A percentile compares a stretch with the other conserved stretches of the same genome.
These are phyloP conservation scores for Manis javanica DNA, from an alignment of 2,797 vertebrate genomes.

Conservation along the genomic window DNA sequence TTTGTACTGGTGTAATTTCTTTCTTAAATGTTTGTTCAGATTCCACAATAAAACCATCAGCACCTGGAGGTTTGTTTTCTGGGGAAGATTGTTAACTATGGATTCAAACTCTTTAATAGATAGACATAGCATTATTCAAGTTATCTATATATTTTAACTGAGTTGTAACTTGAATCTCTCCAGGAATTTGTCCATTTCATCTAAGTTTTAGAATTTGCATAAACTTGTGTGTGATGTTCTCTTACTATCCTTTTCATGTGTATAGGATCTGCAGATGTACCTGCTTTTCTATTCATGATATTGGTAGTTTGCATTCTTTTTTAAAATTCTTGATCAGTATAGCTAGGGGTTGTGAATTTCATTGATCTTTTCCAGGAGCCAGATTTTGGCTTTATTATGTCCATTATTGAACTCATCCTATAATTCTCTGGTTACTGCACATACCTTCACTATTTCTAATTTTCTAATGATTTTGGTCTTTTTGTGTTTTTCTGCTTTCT, in stretches of 20 bases:
- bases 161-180: background rate
- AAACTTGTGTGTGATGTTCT: background rate
- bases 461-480: background rate
- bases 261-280: background rate
- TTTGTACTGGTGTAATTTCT: background rate
- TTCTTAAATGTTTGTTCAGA: background rate
- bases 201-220: conserved; percentile 14
- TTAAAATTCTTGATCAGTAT: background rate
- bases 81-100: background rate
- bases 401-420: background rate
- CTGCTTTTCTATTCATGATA: background rate
- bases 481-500: background rate
- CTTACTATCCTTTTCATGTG: conserved; percentile 1
- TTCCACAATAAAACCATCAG: conserved; percentile 10
- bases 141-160: background rate
- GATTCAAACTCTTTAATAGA: background rate
- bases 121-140: background rate
- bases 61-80: background rate
- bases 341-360: background rate
- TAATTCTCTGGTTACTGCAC: background rate
- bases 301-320: background rate
- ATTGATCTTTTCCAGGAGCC: background rate
- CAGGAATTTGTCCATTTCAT: background rate
- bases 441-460: background rate
- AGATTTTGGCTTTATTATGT: conserved; percentile 23